Evolutionary conservation across 2,888 invertebrate genomes (phyloP).

Genomic region (Andrena flavipes): DNA sequence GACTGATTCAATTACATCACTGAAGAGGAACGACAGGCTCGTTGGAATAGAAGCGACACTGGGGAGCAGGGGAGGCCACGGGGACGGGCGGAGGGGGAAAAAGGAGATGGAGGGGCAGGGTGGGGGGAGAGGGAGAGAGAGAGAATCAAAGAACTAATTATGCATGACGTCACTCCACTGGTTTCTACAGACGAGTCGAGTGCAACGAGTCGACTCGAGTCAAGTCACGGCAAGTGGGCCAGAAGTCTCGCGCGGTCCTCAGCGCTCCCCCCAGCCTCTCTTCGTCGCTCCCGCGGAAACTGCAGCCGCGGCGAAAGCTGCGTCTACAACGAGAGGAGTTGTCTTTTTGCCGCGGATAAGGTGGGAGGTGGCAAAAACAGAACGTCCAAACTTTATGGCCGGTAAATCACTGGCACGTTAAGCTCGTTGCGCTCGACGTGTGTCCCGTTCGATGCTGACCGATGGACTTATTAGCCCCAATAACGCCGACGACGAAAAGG

Average conservation of each 20-base stretch:
- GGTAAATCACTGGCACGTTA: conserved; percentile 68
- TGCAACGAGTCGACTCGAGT: conserved; percentile 67
- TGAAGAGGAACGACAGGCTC: conserved; percentile 37
- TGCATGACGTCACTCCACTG: conserved; percentile 81
- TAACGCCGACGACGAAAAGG: conserved; percentile 60
- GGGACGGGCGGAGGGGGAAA: neutral
- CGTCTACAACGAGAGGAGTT: conserved; percentile 37
- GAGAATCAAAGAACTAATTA: conserved; percentile 81
- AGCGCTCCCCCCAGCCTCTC: neutral
- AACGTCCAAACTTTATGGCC: conserved; percentile 65
- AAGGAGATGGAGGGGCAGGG: neutral
- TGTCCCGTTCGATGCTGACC: conserved; percentile 37
- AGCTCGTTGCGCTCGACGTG: conserved; percentile 41
- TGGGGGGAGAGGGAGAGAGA: conserved; percentile 43
- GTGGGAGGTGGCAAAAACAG: conserved; percentile 60
- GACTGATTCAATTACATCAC: conserved; percentile 57
- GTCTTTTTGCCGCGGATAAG: conserved; percentile 36
- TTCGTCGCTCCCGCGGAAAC: neutral
- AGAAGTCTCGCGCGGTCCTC: conserved; percentile 45
- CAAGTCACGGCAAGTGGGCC: conserved; percentile 73
- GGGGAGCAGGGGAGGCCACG: neutral
- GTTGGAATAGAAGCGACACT: conserved; percentile 37
- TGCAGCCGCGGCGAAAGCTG: conserved; percentile 56
- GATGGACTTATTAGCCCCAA: conserved; percentile 58
- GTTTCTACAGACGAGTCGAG: conserved; percentile 73